Conservation (phyloP, 2,888 invertebrate species). For the Opisthograptis luteolata region DNA sequence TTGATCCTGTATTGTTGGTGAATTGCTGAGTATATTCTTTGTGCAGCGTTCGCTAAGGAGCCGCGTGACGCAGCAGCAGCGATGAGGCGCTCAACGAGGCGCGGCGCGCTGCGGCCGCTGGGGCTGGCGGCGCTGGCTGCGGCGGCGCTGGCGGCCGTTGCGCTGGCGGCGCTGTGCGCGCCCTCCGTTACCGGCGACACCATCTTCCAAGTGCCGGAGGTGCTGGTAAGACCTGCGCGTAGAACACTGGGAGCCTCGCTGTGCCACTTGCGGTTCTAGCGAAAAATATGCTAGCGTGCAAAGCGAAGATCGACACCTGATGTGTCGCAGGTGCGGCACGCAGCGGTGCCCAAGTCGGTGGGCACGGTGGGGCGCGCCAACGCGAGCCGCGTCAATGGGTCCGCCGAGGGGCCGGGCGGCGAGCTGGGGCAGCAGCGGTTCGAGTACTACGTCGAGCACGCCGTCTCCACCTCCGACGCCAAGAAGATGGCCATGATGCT, state of each 20-base stretch:
- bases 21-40: background rate
- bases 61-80: too few relatives aligned
- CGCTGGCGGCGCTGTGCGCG: constrained; percentile 40
- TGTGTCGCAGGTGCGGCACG: constrained; percentile 67
- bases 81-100: too few relatives aligned
- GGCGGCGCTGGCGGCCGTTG: constrained; percentile 1
- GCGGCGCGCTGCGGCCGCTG: constrained; percentile 17
- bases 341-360: constrained; percentile 68
- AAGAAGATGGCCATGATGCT: constrained; percentile 79
- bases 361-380: constrained; percentile 57
- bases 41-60: too few relatives aligned
- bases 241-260: background rate
- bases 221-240: constrained; percentile 53
- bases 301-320: too few relatives aligned
- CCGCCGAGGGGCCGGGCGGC: constrained; percentile 48
- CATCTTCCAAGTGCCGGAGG: constrained; percentile 77
- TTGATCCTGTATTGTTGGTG: background rate
- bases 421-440: constrained; percentile 58
- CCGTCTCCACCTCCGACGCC: constrained; percentile 84
- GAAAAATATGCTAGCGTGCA: too few relatives aligned
- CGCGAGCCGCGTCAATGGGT: constrained; percentile 43
- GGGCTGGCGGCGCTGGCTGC: background rate
- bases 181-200: constrained; percentile 54
- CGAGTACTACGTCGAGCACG: constrained; percentile 87
- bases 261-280: background rate